phyloP scores from a whole-genome alignment of 2,888 invertebrate genomes.

The Ormyrus nitidulus region DNA sequence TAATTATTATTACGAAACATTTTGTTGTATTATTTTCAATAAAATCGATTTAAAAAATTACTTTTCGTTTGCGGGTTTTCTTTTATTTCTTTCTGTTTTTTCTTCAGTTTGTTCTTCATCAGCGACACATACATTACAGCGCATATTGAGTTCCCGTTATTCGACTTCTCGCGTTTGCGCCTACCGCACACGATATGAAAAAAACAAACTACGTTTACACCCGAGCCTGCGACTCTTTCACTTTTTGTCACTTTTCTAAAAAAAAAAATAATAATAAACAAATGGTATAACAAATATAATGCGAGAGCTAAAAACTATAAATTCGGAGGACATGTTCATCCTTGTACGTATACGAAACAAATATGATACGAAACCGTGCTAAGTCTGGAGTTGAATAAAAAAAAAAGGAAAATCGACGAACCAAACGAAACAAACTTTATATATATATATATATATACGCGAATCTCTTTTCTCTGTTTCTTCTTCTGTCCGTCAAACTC shows the following conservation, averaged over 20 bases:
- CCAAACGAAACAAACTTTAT: slow-evolving; percentile 44
- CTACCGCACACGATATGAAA: background rate
- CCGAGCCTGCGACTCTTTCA: slow-evolving; percentile 57
- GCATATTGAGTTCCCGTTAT: slow-evolving; percentile 5
- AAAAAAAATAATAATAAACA: slow-evolving; percentile 34
- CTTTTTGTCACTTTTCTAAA: slow-evolving; percentile 41
- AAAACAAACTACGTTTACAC: slow-evolving; percentile 56
- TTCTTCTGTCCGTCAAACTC: slow-evolving; percentile 48
- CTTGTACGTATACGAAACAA: slow-evolving; percentile 55
- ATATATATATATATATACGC: slow-evolving; percentile 7
- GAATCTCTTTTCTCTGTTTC: slow-evolving; percentile 54
- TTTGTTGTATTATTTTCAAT: slow-evolving; percentile 76
- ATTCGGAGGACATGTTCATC: slow-evolving; percentile 32
- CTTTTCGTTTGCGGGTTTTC: slow-evolving; percentile 61
- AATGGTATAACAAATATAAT: slow-evolving; percentile 45
- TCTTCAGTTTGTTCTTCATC: slow-evolving; percentile 11
- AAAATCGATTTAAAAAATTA: slow-evolving; percentile 74
- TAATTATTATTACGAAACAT: slow-evolving; percentile 73
- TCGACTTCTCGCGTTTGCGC: slow-evolving; percentile 31
- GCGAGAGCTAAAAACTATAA: slow-evolving; percentile 56
- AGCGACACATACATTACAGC: background rate
- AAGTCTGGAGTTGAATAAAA: slow-evolving; percentile 19
- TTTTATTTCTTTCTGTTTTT: slow-evolving; percentile 55
- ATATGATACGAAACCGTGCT: slow-evolving; percentile 12
- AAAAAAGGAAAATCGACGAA: slow-evolving; percentile 45